Percentiles rank a stretch among this genome's conserved stretches.
These are phyloP conservation scores for Neosilurus mollespiculum DNA, from an alignment of 2,797 vertebrate species.

Conservation along the genomic window DNA sequence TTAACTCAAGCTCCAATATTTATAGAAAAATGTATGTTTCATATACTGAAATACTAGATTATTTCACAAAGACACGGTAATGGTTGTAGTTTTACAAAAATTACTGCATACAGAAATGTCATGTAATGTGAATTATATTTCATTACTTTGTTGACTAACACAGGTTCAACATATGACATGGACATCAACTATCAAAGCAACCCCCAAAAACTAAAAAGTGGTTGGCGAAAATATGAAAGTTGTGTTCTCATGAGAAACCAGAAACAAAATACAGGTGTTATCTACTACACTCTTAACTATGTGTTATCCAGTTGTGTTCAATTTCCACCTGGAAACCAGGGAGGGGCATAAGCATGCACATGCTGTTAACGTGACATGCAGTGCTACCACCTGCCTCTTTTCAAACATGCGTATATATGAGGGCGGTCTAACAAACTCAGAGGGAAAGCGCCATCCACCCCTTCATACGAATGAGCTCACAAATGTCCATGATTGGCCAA, in stretches of 20 bases:
- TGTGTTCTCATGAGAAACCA: background rate
- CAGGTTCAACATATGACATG: background rate
- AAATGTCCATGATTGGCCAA: too few relatives aligned
- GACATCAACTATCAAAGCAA: background rate
- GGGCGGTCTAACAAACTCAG: too few relatives aligned
- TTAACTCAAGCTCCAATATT: background rate
- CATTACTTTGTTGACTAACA: background rate
- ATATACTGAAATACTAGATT: background rate
- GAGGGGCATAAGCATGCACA: too few relatives aligned
- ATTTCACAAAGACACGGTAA: background rate
- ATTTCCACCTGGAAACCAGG: too few relatives aligned
- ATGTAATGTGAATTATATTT: background rate
- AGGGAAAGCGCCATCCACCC: too few relatives aligned
- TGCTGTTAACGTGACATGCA: too few relatives aligned
- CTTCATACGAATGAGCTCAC: too few relatives aligned
- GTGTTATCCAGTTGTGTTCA: too few relatives aligned
- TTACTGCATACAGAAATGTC: background rate
- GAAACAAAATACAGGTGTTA: background rate
- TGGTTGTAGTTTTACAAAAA: too few relatives aligned
- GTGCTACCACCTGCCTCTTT: too few relatives aligned
- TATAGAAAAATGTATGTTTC: background rate
- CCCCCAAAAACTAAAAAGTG: background rate
- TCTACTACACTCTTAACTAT: background rate
- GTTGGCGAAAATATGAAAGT: background rate
- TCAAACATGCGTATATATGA: too few relatives aligned